Evolutionary conservation across 2,888 invertebrate species (phyloP).

Genomic region (Candidula unifasciata): DNA sequence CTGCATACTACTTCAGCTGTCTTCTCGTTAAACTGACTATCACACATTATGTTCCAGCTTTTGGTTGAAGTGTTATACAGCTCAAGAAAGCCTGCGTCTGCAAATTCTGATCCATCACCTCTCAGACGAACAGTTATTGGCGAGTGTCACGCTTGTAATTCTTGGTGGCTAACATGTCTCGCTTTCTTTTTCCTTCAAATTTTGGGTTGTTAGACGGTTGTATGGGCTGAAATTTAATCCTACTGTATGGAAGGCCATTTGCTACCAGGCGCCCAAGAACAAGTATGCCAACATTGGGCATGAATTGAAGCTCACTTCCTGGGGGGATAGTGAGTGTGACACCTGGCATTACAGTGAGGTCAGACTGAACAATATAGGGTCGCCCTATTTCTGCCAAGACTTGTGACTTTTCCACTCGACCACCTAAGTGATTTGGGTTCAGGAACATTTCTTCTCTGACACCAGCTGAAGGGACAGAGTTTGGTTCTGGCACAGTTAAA

Average conservation of each 20-base stretch:
- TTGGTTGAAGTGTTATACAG: slow-evolving; percentile 95
- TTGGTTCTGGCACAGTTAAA: slow-evolving; percentile 81
- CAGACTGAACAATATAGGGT: slow-evolving; percentile 83
- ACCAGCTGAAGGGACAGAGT: slow-evolving; percentile 64
- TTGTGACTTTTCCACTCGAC: slow-evolving; percentile 82
- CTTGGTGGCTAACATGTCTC: not conserved
- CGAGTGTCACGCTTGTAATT: not conserved
- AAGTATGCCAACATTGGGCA: slow-evolving; percentile 95
- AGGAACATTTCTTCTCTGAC: slow-evolving; percentile 61
- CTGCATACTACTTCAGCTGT: slow-evolving; percentile 98
- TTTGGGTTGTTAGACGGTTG: slow-evolving; percentile 28
- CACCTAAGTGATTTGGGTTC: slow-evolving; percentile 69
- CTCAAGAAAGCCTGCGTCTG: slow-evolving; percentile 90
- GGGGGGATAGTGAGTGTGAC: slow-evolving; percentile 90
- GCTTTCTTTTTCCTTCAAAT: slow-evolving; percentile 11
- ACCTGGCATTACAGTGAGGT: slow-evolving; percentile 97
- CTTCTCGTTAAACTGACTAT: slow-evolving; percentile 94
- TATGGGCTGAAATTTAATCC: slow-evolving; percentile 65
- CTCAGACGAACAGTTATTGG: slow-evolving; percentile 82
- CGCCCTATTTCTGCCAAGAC: slow-evolving; percentile 61
- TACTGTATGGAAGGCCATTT: slow-evolving; percentile 81
- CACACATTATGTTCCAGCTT: slow-evolving; percentile 98
- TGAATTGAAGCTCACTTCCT: slow-evolving; percentile 94
- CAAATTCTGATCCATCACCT: slow-evolving; percentile 84
- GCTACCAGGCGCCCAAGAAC: slow-evolving; percentile 94